Percentiles rank a stretch among this genome's conserved stretches.
phyloP scores from a whole-genome alignment of 2,797 vertebrate genomes.

The Enteromius fasciolatus region DNA sequence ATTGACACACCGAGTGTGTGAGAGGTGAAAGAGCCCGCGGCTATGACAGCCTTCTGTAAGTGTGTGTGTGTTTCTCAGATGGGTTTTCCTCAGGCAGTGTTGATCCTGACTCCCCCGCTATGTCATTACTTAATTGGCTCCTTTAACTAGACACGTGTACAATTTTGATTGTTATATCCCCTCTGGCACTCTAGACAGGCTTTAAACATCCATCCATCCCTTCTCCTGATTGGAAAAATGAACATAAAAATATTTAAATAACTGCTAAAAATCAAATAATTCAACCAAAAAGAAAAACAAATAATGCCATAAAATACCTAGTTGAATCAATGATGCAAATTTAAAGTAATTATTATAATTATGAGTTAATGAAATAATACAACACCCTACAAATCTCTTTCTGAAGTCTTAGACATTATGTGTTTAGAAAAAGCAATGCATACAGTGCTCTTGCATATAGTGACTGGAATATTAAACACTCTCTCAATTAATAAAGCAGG shows the following conservation, averaged over 20 bases:
- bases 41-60: constrained; percentile 35
- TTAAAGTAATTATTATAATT: neutral
- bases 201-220: neutral
- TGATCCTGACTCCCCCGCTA: constrained; percentile 66
- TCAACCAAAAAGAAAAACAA: neutral
- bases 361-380: neutral
- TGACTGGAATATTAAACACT: constrained; percentile 1
- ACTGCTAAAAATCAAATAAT: neutral
- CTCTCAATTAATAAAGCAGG: constrained; percentile 26
- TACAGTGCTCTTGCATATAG: neutral
- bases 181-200: constrained; percentile 51
- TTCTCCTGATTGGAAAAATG: neutral
- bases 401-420: neutral
- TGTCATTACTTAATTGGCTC: constrained; percentile 73
- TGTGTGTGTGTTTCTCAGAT: constrained; percentile 48
- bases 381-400: neutral
- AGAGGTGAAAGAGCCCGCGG: constrained; percentile 48
- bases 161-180: constrained; percentile 60
- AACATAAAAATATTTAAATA: neutral
- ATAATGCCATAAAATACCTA: neutral
- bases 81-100: constrained; percentile 65
- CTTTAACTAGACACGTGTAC: constrained; percentile 61
- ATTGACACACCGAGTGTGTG: constrained; percentile 31
- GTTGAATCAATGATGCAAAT: neutral
- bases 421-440: neutral